phyloP scores from a whole-genome alignment of 1,140 invertebrate species.

The Zophobas atratus region DNA sequence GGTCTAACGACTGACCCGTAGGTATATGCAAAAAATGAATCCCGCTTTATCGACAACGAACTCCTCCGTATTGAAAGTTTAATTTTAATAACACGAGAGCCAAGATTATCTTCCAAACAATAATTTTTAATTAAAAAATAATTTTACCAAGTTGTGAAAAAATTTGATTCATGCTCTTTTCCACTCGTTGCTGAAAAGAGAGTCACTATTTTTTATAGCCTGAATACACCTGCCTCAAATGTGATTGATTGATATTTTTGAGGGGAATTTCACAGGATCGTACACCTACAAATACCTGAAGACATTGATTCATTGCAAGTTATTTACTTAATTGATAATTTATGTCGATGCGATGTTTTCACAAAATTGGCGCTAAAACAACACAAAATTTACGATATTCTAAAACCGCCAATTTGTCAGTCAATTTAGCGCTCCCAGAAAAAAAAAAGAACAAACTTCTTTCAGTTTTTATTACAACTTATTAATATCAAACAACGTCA shows the following conservation, averaged over 20 bases:
- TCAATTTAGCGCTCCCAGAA: no score
- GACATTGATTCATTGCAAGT: slow-evolving; percentile 14
- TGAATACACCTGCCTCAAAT: slow-evolving; percentile 7
- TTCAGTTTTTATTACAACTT: no score
- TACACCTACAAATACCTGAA: slow-evolving; percentile 20
- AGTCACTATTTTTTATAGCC: background rate
- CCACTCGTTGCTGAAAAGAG: background rate
- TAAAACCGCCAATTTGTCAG: no score
- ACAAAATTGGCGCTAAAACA: background rate
- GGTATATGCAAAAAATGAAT: slow-evolving; percentile 15
- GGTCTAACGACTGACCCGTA: slow-evolving; percentile 16
- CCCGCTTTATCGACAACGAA: slow-evolving; percentile 4
- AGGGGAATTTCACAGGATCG: slow-evolving; percentile 8
- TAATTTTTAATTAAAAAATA: no score
- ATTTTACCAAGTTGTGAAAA: no score
- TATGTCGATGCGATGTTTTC: background rate
- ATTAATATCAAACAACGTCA: no score
- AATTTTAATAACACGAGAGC: slow-evolving; percentile 9
- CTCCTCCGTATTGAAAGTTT: slow-evolving; percentile 17
- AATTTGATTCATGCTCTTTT: background rate
- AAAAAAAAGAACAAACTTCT: no score
- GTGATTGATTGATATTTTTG: slow-evolving; percentile 25
- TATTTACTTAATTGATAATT: slow-evolving; percentile 29
- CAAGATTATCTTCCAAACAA: background rate
- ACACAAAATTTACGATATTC: no score